phyloP scores from a whole-genome alignment of 2,113 vertebrate species.

The Nestor notabilis region DNA sequence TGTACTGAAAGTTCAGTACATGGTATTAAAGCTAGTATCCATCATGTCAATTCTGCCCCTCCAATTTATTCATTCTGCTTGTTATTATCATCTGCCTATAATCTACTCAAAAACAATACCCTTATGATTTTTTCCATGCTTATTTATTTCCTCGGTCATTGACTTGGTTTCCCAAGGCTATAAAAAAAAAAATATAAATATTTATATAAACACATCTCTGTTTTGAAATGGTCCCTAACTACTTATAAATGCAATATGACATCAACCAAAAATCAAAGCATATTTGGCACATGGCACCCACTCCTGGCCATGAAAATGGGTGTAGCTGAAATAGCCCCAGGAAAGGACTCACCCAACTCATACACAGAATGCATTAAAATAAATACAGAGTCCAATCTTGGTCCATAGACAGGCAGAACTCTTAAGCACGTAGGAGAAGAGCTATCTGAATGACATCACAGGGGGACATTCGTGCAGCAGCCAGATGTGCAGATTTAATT shows the following conservation, averaged over 20 bases:
- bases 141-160: slow-evolving; percentile 38
- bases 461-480: background rate
- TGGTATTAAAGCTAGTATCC: slow-evolving; percentile 24
- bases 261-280: slow-evolving; percentile 24
- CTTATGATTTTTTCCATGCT: slow-evolving; percentile 52
- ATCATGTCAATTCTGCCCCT: slow-evolving; percentile 13
- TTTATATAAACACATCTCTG: slow-evolving; percentile 35
- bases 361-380: background rate
- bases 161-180: slow-evolving; percentile 42
- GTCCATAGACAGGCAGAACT: background rate
- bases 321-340: background rate
- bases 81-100: slow-evolving; percentile 55
- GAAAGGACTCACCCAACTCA: background rate
- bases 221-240: slow-evolving; percentile 41
- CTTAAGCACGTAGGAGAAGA: background rate
- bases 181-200: slow-evolving; percentile 17
- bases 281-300: background rate
- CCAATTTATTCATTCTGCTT: slow-evolving; percentile 26
- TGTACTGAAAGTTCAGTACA: slow-evolving; percentile 51
- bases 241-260: slow-evolving; percentile 35
- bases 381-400: background rate
- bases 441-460: background rate
- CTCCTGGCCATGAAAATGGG: background rate
- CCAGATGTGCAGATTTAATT: background rate
- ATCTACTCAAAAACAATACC: slow-evolving; percentile 56